These are phyloP conservation scores for Pongo abelii DNA, from an alignment of 2,113 vertebrate genomes.

Conservation along the genomic window DNA sequence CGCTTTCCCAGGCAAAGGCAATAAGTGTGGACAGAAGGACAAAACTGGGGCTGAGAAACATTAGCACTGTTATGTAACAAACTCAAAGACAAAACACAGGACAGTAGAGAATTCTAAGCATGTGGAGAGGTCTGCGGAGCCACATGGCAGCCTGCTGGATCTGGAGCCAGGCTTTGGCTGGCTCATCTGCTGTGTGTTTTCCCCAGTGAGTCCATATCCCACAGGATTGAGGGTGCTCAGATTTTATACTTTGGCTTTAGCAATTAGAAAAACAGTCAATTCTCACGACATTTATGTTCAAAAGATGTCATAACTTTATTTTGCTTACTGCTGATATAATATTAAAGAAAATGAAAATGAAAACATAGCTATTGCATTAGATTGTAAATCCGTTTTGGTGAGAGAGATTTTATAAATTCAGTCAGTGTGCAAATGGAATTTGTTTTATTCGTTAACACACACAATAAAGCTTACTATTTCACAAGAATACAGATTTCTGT, in stretches of 20 bases:
- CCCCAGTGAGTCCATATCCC: neutral
- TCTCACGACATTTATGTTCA: neutral
- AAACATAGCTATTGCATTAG: neutral
- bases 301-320: neutral
- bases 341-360: neutral
- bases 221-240: neutral
- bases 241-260: neutral
- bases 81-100: neutral
- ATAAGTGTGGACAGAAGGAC: neutral
- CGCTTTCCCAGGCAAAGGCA: neutral
- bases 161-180: too few species aligned
- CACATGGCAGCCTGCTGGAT: fast-evolving
- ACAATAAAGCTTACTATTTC: neutral
- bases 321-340: neutral
- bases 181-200: neutral
- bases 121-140: neutral
- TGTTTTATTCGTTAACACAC: neutral
- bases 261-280: neutral
- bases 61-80: neutral
- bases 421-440: neutral
- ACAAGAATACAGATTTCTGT: neutral
- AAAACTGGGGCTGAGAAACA: neutral
- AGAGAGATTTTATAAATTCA: neutral
- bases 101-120: neutral
- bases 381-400: neutral